Evolutionary conservation across 2,888 invertebrate species (phyloP), one percentile per base, ranked within the genome.

Genomic region (Eumacrocentrus americanus): DNA sequence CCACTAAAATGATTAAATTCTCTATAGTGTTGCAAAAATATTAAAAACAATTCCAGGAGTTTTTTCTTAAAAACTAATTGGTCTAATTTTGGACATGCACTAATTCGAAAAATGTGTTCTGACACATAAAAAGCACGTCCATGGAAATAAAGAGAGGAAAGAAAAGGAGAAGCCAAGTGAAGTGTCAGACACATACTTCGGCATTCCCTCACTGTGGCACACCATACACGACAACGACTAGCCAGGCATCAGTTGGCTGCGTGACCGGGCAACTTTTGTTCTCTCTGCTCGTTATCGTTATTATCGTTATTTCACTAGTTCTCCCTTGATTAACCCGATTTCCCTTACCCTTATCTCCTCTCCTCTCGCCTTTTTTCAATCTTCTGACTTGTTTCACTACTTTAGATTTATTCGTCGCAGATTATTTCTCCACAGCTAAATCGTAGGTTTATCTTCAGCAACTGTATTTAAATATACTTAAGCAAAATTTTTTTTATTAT

Each of bases 311-410:
- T 65, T 60, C 29, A 12, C 34, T 40, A 55, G 50, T 62, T 61
- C 58, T 57, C 62, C 60, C 61, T 64, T 64, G 54, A 62, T 64
- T 61, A 61, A 64, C 60, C 57, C 57, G 56, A 59, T 64, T 66
- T 53, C 40, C 55, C 23, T 20, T 48, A 38, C 48, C 22, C 9
- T 35, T 35, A n/a, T 29, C n/a, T 35, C n/a, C 9, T 9, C 46
- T 12, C 37, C 20, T 47, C 46, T 47, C 22, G 16, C 20, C 34
- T 29, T 47, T 55, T 16, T 46, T 38, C 7, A 11, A 22, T 7
- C 12, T 5, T 14, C 5, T 25, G 7, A 18, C 46, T 23, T n/a
- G n/a, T n/a, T n/a, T n/a, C n/a, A n/a, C n/a, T n/a, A n/a, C n/a
- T n/a, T n/a, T n/a, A n/a, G 5, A 7, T 3, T 6, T 5, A 11